Percentiles rank a stretch among this genome's conserved stretches.
These are phyloP conservation scores for Gymnoscopelus microlampas DNA, from an alignment of 2,797 vertebrate genomes.

Conservation along the genomic window DNA sequence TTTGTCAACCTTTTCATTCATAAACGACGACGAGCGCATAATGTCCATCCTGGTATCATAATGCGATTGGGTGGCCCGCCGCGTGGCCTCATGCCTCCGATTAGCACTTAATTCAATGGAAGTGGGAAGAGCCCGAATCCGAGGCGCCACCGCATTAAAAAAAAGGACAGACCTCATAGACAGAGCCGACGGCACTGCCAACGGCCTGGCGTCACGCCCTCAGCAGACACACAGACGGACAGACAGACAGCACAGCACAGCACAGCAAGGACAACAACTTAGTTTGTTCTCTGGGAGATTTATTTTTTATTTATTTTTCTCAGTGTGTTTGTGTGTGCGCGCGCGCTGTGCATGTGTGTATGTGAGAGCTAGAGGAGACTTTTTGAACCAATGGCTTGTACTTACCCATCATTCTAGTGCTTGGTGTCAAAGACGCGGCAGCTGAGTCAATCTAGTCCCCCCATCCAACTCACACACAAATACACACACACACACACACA, in stretches of 20 bases:
- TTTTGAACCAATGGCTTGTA: slow-evolving; percentile 84
- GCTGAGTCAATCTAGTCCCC: slow-evolving; percentile 86
- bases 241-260: not conserved
- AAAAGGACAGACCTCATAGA: slow-evolving; percentile 65
- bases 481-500: slow-evolving; percentile 22
- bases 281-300: too few relatives aligned
- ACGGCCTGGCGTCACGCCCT: slow-evolving; percentile 51
- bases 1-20: slow-evolving; percentile 59
- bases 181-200: slow-evolving; percentile 58
- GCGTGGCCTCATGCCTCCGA: slow-evolving; percentile 73
- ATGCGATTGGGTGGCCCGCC: slow-evolving; percentile 64
- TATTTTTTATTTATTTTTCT: too few relatives aligned
- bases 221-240: not conserved
- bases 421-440: slow-evolving; percentile 82
- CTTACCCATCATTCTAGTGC: slow-evolving; percentile 77
- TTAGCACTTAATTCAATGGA: slow-evolving; percentile 80
- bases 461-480: slow-evolving; percentile 43
- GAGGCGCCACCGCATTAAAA: slow-evolving; percentile 74
- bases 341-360: slow-evolving; percentile 1
- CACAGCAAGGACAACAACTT: not conserved
- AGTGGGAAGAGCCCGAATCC: slow-evolving; percentile 70
- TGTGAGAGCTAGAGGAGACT: slow-evolving; percentile 32
- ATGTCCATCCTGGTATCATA: slow-evolving; percentile 73
- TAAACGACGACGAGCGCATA: slow-evolving; percentile 55
- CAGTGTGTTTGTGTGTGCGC: slow-evolving; percentile 17